Evolutionary conservation across 2,113 vertebrate species (phyloP), one percentile per base, ranked within the genome.

Genomic region (Symphodus melops): DNA sequence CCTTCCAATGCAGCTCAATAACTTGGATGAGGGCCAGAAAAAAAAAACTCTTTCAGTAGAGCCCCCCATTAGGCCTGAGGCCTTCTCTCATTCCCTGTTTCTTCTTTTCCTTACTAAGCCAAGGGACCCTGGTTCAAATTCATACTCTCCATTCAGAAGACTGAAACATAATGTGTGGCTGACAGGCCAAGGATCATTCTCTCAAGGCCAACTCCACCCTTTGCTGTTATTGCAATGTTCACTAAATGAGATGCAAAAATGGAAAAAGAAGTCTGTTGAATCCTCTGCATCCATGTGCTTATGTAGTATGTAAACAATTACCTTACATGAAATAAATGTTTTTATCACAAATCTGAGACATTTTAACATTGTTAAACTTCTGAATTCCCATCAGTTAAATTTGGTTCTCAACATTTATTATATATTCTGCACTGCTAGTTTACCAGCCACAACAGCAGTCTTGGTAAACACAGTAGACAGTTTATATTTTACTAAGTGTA

Each of bases 1-100:
- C 94, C 96, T 93, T 96, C 96, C 54, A 97, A 95, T n/a, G 95
- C 95, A 93, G 96, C 95, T 94, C 97, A 98, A 93, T 99, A 96
- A 96, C 93, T 86, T 71, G 88, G 82, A 86, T 36, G 84, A 75
- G 86, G 81, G 81, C 82, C 83, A 74, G 88, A 72, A 60, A 81
- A 67, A 62, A 57, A 67, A 77, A 88, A 92, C 90, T 92, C 85
- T 89, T 85, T 89, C 52, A 69, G 56, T 72, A 82, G 72, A 92
- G 80, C 78, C 81, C 78, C 81, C 78, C 28, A 19, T 81, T 85
- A 81, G 92, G 86, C 89, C 91, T 46, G 87, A 91, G 80, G 91
- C 87, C 85, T 85, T 79, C 68, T 84, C 83, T 86, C 88, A 89
- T 87, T 93, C 92, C 90, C 84, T 61, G 62, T 86, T 83, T 86